Evolutionary conservation across 2,113 vertebrate genomes (phyloP).

Genomic region (Channa maculata): DNA sequence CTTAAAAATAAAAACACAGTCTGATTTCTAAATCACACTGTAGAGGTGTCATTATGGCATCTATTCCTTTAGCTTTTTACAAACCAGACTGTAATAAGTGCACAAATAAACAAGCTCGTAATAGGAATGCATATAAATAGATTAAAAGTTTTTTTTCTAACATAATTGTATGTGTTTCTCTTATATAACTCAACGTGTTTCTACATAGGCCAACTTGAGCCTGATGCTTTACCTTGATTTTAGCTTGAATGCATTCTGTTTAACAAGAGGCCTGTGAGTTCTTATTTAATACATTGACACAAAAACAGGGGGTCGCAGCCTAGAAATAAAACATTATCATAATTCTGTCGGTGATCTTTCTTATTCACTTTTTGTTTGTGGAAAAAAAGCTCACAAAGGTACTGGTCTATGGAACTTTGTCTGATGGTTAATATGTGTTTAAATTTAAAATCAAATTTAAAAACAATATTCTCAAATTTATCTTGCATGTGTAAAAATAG

Average conservation of each 20-base stretch:
- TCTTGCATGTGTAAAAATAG: background rate
- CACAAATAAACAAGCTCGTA: background rate
- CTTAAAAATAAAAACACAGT: background rate
- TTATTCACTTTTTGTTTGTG: background rate
- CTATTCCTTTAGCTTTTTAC: background rate
- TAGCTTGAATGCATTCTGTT: background rate
- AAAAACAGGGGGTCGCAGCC: too few relatives aligned
- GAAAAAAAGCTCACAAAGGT: background rate
- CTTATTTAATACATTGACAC: background rate
- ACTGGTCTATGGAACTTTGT: background rate
- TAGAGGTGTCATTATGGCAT: background rate
- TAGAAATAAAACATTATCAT: background rate
- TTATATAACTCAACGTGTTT: background rate
- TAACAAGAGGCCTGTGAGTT: constrained; percentile 39
- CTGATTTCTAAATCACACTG: background rate
- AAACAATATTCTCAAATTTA: background rate
- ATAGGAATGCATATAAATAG: background rate
- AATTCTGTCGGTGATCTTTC: background rate
- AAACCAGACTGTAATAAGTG: background rate
- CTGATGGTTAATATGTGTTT: background rate
- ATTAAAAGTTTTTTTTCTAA: background rate
- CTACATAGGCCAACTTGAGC: constrained; percentile 25
- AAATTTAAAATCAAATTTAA: background rate
- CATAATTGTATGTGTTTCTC: background rate
- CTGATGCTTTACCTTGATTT: constrained; percentile 1